These are phyloP conservation scores for Drosophila pseudoananassae DNA, from an alignment of 1,140 invertebrate species.

Conservation along the genomic window DNA sequence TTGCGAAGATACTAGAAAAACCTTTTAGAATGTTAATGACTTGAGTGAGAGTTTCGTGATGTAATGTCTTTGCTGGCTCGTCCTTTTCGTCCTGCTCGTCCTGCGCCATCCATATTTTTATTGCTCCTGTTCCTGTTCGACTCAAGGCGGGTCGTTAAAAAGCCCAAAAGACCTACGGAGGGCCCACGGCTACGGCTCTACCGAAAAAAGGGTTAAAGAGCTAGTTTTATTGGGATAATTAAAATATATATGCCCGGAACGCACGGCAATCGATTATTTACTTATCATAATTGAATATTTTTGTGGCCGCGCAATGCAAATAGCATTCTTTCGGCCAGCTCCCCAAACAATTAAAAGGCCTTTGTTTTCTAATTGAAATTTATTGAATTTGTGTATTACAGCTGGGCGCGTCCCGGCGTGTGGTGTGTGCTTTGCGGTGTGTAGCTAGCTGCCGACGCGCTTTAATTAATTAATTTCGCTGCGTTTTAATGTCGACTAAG, in stretches of 20 bases:
- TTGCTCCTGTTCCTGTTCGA: conserved; percentile 56
- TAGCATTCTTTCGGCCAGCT: conserved; percentile 41
- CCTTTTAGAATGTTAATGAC: conserved; percentile 81
- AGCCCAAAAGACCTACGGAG: no score
- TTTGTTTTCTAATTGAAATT: conserved; percentile 62
- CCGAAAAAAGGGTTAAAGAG: conserved; percentile 16
- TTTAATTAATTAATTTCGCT: conserved; percentile 79
- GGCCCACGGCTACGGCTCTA: no score
- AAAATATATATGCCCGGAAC: conserved; percentile 49
- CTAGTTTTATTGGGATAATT: conserved; percentile 51
- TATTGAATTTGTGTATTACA: conserved; percentile 45
- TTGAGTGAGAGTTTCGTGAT: conserved; percentile 35
- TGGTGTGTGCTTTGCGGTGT: background rate
- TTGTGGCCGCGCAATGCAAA: conserved; percentile 41
- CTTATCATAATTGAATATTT: conserved; percentile 58
- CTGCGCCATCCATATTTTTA: conserved; percentile 45
- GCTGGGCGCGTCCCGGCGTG: background rate
- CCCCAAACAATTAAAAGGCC: conserved; percentile 47
- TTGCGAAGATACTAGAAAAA: conserved; percentile 64
- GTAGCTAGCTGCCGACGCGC: conserved; percentile 31
- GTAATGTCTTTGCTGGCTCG: conserved; percentile 37
- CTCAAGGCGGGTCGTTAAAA: conserved; percentile 62
- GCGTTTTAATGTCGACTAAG: conserved; percentile 65
- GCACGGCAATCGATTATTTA: conserved; percentile 44
- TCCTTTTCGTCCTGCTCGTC: background rate